These are phyloP conservation scores for Zootoca vivipara DNA, from an alignment of 2,113 vertebrate genomes.

Conservation along the genomic window DNA sequence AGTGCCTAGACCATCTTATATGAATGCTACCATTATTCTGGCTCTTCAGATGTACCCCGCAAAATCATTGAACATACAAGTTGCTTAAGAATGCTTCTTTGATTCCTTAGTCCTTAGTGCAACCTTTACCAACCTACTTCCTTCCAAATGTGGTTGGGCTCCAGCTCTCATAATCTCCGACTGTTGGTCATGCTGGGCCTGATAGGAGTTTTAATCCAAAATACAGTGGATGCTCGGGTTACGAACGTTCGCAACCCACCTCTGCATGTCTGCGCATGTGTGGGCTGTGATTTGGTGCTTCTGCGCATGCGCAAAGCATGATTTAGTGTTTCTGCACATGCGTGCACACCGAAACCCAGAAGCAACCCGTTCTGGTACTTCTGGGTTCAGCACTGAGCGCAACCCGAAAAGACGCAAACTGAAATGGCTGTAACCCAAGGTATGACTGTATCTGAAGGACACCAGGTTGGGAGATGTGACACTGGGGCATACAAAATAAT, in stretches of 20 bases:
- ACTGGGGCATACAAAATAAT: conserved; percentile 10
- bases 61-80: background rate
- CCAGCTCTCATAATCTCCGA: background rate
- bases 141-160: background rate
- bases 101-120: background rate
- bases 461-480: background rate
- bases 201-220: too few species aligned
- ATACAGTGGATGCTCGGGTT: too few species aligned
- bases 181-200: background rate
- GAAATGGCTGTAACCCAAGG: too few species aligned
- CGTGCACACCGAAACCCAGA: too few species aligned
- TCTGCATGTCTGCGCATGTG: too few species aligned
- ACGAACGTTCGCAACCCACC: too few species aligned
- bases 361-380: too few species aligned
- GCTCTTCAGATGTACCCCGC: conserved; percentile 1
- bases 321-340: too few species aligned
- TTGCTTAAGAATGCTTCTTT: background rate
- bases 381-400: too few species aligned
- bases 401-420: too few species aligned
- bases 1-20: background rate
- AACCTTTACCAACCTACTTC: background rate
- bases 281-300: too few species aligned
- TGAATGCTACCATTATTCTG: conserved; percentile 23
- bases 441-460: background rate
- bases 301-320: too few species aligned